Conservation (phyloP, 2,113 vertebrate genomes). For the Sporophila hypoxantha region DNA sequence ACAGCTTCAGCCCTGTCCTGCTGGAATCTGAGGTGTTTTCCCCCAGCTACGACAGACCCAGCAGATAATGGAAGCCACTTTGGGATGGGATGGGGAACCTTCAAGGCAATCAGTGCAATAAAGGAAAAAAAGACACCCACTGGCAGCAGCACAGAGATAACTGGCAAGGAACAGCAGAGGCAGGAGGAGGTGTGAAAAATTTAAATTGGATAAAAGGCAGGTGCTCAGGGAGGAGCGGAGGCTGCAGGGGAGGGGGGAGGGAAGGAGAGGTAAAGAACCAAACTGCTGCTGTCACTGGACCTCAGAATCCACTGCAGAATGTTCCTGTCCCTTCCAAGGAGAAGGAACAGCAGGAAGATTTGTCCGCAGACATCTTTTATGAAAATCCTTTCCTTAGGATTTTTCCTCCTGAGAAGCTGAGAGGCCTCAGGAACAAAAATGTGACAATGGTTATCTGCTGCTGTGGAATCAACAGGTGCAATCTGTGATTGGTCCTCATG, state of each 20-base stretch:
- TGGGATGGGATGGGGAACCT: background rate
- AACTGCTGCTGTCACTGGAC: background rate
- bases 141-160: background rate
- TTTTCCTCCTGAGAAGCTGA: too few species aligned
- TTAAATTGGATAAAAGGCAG: constrained; percentile 56
- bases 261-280: background rate
- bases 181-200: constrained; percentile 54
- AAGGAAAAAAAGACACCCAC: background rate
- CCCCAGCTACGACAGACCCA: background rate
- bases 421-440: too few species aligned
- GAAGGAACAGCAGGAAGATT: background rate
- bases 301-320: background rate
- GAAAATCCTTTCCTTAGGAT: too few species aligned
- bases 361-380: too few species aligned
- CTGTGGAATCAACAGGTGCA: too few species aligned
- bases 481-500: too few species aligned
- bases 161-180: background rate
- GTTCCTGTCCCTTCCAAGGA: background rate
- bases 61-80: background rate
- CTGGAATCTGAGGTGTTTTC: background rate
- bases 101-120: background rate
- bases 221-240: background rate
- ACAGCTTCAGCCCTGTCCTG: background rate
- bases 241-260: background rate
- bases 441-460: too few species aligned